These are phyloP conservation scores for Mycogona germanica DNA, from an alignment of 2,888 invertebrate species.

Conservation along the genomic window DNA sequence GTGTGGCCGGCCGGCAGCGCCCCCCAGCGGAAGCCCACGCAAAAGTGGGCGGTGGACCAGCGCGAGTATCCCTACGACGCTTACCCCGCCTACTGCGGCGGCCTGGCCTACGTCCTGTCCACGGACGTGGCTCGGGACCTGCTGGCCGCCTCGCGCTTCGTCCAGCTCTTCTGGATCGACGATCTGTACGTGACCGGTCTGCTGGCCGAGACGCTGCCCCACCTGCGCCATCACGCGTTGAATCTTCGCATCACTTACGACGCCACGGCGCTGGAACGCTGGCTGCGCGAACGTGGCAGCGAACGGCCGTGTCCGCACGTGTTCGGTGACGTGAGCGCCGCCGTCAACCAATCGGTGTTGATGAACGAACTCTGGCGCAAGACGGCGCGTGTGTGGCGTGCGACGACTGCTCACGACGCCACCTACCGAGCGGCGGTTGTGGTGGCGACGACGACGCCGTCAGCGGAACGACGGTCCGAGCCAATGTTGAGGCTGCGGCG, in stretches of 20 bases:
- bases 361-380: too few relatives aligned
- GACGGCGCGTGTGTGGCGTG: too few relatives aligned
- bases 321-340: conserved; percentile 13
- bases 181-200: conserved; percentile 66
- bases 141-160: conserved; percentile 39
- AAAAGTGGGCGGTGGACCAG: conserved; percentile 60
- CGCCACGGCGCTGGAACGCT: background rate
- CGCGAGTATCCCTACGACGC: conserved; percentile 47
- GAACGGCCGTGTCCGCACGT: conserved; percentile 13
- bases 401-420: too few relatives aligned
- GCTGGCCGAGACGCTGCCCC: conserved; percentile 34
- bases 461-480: too few relatives aligned
- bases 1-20: conserved; percentile 28
- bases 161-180: conserved; percentile 69
- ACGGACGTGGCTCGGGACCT: conserved; percentile 43
- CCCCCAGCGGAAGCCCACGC: conserved; percentile 20
- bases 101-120: conserved; percentile 55
- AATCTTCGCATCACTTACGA: conserved; percentile 17
- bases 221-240: conserved; percentile 15
- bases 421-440: too few relatives aligned
- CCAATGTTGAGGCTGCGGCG: too few relatives aligned
- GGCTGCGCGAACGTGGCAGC: conserved; percentile 5
- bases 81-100: conserved; percentile 66
- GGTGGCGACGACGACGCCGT: too few relatives aligned
- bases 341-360: too few relatives aligned